Conservation (phyloP, 2,113 vertebrate genomes). For the Mobula birostris region DNA sequence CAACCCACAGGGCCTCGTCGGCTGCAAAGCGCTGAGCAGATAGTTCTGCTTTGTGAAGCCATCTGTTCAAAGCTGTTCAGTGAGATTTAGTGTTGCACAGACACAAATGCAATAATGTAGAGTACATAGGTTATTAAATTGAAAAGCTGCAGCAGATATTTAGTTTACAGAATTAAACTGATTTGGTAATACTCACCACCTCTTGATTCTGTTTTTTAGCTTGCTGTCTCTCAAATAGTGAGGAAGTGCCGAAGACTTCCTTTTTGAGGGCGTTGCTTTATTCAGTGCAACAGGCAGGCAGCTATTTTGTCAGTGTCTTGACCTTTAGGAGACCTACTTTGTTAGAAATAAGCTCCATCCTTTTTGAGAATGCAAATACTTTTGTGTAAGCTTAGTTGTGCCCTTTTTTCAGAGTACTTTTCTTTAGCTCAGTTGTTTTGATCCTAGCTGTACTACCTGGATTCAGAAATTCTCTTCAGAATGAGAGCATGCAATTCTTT, state of each 20-base stretch:
- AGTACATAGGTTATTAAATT: background rate
- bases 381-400: background rate
- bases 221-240: background rate
- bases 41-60: background rate
- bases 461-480: background rate
- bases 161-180: background rate
- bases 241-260: conserved; percentile 13
- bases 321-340: background rate
- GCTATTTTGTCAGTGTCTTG: background rate
- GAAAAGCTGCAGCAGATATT: background rate
- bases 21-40: background rate
- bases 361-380: background rate
- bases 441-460: background rate
- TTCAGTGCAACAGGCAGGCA: background rate
- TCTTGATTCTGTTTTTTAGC: background rate
- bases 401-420: background rate
- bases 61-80: background rate
- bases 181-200: background rate
- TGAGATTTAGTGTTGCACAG: background rate
- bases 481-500: background rate
- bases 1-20: background rate
- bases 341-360: background rate
- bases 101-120: background rate
- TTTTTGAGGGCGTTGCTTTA: conserved; percentile 1
- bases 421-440: background rate